Evolutionary conservation across 2,888 invertebrate genomes (phyloP), one percentile per base, ranked within the genome.

Genomic region (Netelia virgata): DNA sequence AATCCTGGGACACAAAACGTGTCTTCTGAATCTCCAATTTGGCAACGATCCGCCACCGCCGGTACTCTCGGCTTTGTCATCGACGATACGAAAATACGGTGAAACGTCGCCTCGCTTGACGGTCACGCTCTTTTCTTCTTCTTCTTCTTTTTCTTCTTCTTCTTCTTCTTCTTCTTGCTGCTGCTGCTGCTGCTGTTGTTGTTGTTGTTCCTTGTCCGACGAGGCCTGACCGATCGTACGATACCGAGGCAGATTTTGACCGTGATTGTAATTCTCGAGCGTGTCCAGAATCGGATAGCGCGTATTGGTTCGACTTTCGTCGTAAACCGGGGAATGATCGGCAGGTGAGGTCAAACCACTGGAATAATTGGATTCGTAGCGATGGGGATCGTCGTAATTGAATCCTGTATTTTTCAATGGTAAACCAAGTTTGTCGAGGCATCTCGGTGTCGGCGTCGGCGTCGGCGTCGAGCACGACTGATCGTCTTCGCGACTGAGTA

Each of bases 1-100:
- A 61, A 96, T 95, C 77, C 96, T 94, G 0, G 96, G 96, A 92
- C 96, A 96, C 70, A 95, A 94, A 0, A 95, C 95, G 28, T 95
- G 94, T 88, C 95, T 94, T 10, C 95, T 94, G 94, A 86, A 95
- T 92, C 83, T 91, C 92, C 88, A 94, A 89, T 72, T 92, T 84
- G 88, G 89, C 83, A 66, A 69, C 6, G 6, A 5, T 50, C 43
- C 63, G 3, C 2, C 11, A 41, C 23, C 23, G 88, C 84, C 78
- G 86, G 84, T 43, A 90, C 90, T 1, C 91, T 92, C 82, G 92
- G 93, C 23, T 89, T 93, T 95, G 95, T 95, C 36, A 36, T 36
- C 36, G 36, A 0, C 36, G 5, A 36, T 36, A 36, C 36, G 36
- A 36, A 36, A 6, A 36, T 36, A 36, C 6, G 36, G 36, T 1